Percentiles rank a stretch among this genome's conserved stretches.
These are phyloP conservation scores for Drosophila lacertosa DNA, from an alignment of 1,140 invertebrate species.

Conservation along the genomic window DNA sequence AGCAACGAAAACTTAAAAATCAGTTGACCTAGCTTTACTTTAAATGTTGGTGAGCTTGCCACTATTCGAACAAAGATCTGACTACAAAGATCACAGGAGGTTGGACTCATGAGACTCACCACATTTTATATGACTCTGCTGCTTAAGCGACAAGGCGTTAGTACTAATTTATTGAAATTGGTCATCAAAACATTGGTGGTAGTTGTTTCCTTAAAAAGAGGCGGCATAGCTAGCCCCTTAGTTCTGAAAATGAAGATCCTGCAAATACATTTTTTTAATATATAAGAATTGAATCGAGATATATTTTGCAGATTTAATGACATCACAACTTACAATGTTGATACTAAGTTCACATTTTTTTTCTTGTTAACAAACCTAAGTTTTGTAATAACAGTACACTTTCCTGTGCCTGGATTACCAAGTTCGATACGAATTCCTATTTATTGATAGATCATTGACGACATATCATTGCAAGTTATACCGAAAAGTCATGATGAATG, in stretches of 20 bases:
- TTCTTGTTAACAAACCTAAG: conserved; percentile 6
- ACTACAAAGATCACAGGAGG: not conserved
- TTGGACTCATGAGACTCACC: not conserved
- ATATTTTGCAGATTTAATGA: not conserved
- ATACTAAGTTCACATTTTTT: not conserved
- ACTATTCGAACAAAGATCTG: not conserved
- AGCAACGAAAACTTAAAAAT: too few relatives aligned
- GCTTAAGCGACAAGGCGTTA: conserved; percentile 1
- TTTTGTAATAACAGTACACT: not conserved
- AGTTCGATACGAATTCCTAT: not conserved
- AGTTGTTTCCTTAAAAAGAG: not conserved
- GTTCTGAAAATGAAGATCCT: conserved; percentile 12
- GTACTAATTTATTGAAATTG: not conserved
- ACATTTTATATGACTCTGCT: not conserved
- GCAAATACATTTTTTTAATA: conserved; percentile 4
- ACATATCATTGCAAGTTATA: not conserved
- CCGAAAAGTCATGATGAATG: too few relatives aligned
- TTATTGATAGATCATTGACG: not conserved
- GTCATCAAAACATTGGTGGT: not conserved
- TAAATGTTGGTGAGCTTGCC: not conserved
- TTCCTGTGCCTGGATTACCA: not conserved
- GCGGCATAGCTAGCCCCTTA: not conserved
- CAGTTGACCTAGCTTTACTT: too few relatives aligned
- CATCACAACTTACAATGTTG: conserved; percentile 18
- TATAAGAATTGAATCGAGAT: not conserved